These are phyloP conservation scores for Columba livia DNA, from an alignment of 2,113 vertebrate genomes.

Conservation along the genomic window DNA sequence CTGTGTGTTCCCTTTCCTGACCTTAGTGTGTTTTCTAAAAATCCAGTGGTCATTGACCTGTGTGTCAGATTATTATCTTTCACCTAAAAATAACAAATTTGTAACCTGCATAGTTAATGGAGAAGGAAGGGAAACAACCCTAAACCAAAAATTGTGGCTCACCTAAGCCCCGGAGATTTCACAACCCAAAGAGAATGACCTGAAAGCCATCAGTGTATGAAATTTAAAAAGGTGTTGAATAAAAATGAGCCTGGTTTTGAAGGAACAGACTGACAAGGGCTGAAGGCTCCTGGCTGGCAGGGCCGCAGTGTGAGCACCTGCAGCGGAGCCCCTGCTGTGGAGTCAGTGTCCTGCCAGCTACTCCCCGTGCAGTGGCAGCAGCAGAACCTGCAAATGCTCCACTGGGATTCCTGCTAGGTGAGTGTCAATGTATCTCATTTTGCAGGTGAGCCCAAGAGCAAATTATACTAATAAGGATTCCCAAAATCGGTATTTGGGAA, in stretches of 20 bases:
- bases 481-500: slow-evolving; percentile 31
- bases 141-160: not conserved
- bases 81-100: not conserved
- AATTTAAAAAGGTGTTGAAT: not conserved
- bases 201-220: not conserved
- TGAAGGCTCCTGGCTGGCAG: not conserved
- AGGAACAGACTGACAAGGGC: not conserved
- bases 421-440: not conserved
- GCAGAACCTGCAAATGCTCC: not conserved
- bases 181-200: not conserved
- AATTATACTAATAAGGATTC: slow-evolving; percentile 21
- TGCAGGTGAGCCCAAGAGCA: not conserved
- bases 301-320: not conserved
- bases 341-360: not conserved
- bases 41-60: not conserved
- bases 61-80: not conserved
- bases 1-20: not conserved
- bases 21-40: not conserved
- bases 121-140: not conserved
- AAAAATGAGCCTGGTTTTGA: not conserved
- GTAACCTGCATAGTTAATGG: not conserved
- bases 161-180: not conserved
- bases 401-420: not conserved
- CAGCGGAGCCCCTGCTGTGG: not conserved
- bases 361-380: not conserved